Evolutionary conservation across 2,113 vertebrate genomes (phyloP).

Genomic region (Channa maculata): DNA sequence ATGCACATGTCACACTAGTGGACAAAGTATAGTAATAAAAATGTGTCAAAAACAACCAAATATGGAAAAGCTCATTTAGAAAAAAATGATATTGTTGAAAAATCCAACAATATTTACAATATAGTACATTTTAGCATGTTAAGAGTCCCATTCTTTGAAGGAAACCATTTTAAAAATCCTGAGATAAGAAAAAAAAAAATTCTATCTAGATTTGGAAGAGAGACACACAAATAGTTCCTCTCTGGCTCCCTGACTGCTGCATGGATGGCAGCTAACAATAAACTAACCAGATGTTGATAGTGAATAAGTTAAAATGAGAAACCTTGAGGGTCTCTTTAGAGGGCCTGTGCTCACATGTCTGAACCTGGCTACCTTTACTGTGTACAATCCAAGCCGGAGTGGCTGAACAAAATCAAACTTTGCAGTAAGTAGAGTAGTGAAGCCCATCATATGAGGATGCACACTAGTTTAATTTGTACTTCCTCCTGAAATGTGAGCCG

Average conservation of each 20-base stretch:
- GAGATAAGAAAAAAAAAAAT: not conserved
- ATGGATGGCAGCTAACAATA: slow-evolving; percentile 48
- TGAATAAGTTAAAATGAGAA: slow-evolving; percentile 53
- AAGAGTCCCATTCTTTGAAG: too few species aligned
- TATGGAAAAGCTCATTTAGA: not conserved
- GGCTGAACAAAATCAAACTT: slow-evolving; percentile 11
- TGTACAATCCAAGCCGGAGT: not conserved
- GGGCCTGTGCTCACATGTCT: slow-evolving; percentile 64
- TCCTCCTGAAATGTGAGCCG: not conserved
- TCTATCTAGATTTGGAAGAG: too few species aligned
- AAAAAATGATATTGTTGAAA: not conserved
- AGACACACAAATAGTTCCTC: not conserved
- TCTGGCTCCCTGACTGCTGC: slow-evolving; percentile 21
- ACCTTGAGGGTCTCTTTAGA: slow-evolving; percentile 47
- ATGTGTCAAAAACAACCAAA: not conserved
- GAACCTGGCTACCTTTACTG: slow-evolving; percentile 8
- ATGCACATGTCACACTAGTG: not conserved
- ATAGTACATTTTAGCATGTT: not conserved
- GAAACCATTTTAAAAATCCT: not conserved
- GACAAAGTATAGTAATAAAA: not conserved
- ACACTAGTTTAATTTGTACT: not conserved
- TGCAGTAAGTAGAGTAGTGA: slow-evolving; percentile 5
- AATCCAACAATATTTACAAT: not conserved
- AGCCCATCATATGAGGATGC: slow-evolving; percentile 29
- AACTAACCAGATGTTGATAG: slow-evolving; percentile 71